These are phyloP conservation scores for Ips typographus DNA, from an alignment of 1,140 invertebrate species.

Conservation along the genomic window DNA sequence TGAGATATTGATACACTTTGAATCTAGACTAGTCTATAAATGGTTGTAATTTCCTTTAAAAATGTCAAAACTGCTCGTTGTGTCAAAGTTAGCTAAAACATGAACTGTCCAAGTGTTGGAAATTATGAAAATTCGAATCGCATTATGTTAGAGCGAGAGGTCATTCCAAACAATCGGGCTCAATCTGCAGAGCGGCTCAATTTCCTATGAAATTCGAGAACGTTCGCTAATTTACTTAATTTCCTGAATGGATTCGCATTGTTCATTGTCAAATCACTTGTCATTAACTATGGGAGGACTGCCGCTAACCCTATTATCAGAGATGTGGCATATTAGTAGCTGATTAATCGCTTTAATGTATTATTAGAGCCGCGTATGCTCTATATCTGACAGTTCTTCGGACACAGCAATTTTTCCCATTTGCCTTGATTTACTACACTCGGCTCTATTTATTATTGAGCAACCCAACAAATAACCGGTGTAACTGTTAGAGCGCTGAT, in stretches of 20 bases:
- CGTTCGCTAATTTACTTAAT: not conserved
- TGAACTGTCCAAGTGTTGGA: too few species aligned
- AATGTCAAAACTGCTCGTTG: too few species aligned
- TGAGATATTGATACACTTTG: too few species aligned
- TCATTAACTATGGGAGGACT: not conserved
- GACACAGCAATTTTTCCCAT: not conserved
- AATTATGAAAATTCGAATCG: too few species aligned
- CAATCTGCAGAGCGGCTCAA: not conserved
- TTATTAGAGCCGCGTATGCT: not conserved
- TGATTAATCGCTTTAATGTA: not conserved
- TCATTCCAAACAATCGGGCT: too few species aligned
- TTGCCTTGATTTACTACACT: not conserved
- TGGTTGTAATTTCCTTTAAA: too few species aligned
- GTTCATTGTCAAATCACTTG: constrained; percentile 3
- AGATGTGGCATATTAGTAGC: not conserved
- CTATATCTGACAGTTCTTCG: not conserved
- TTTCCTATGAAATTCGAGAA: not conserved
- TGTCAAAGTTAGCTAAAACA: too few species aligned
- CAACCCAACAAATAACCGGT: not conserved
- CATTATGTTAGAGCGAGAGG: too few species aligned
- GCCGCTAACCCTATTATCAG: not conserved
- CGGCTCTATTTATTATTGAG: not conserved
- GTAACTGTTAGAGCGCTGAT: constrained; percentile 3
- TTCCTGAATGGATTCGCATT: not conserved
- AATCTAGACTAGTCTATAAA: too few species aligned